Conservation (phyloP, 2,888 invertebrate genomes). For the Catocala fraxini region DNA sequence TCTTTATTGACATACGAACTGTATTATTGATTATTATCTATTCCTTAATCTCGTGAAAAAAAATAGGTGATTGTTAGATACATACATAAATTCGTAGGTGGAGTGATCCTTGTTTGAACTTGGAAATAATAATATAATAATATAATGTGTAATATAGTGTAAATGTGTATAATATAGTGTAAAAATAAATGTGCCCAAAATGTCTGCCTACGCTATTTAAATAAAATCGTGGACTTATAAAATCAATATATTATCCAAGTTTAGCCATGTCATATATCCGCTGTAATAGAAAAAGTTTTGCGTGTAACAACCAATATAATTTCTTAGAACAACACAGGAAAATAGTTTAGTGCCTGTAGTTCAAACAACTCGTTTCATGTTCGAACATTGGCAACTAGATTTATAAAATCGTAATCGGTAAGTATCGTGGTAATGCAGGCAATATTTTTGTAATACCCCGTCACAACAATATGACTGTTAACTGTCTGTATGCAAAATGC, state of each 20-base stretch:
- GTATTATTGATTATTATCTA: too few relatives aligned
- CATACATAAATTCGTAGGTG: too few relatives aligned
- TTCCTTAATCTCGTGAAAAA: too few relatives aligned
- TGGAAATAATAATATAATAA: too few relatives aligned
- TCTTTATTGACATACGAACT: too few relatives aligned
- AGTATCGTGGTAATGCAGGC: too few relatives aligned
- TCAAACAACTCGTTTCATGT: neutral
- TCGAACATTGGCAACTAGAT: neutral
- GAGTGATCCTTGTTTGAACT: neutral
- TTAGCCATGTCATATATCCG: neutral
- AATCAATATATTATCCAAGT: neutral
- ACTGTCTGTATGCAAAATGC: constrained; percentile 23
- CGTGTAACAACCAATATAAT: neutral
- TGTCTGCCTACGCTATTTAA: too few relatives aligned
- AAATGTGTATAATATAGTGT: too few relatives aligned
- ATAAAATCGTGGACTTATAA: too few relatives aligned
- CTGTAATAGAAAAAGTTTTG: neutral
- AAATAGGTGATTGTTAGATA: too few relatives aligned
- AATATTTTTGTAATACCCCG: constrained; percentile 2
- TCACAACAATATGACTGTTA: constrained; percentile 13
- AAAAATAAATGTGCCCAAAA: constrained; percentile 4
- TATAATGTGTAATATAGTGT: too few relatives aligned
- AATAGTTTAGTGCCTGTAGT: constrained; percentile 10
- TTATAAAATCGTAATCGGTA: constrained; percentile 5
- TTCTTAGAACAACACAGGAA: constrained; percentile 7